A percentile compares a stretch with the other conserved stretches of the same genome.
Evolutionary conservation across 1,140 invertebrate genomes (phyloP).

Genomic region (Bombus confusus): DNA sequence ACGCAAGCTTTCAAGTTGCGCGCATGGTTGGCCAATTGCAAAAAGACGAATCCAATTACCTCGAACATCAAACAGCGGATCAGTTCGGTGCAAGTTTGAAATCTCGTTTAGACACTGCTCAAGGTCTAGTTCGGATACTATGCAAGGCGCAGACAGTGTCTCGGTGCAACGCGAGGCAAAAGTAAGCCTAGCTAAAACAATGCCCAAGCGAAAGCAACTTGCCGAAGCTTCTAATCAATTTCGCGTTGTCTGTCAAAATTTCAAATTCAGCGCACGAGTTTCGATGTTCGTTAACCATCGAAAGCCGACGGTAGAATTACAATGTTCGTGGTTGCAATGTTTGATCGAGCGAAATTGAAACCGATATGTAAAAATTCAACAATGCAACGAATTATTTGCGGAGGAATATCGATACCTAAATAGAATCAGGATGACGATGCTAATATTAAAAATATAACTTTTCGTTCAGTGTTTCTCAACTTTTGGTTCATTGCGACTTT

Average conservation of each 20-base stretch:
- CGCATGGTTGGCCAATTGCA: not conserved
- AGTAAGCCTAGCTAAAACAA: conserved; percentile 9
- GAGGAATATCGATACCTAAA: not conserved
- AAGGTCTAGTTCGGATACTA: conserved; percentile 16
- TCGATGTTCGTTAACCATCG: too few species aligned
- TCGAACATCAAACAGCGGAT: not conserved
- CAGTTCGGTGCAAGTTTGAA: not conserved
- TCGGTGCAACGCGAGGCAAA: not conserved
- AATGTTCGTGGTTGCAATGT: not conserved
- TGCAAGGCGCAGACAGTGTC: not conserved
- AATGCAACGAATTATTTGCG: not conserved
- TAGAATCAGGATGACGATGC: not conserved
- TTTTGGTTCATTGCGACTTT: not conserved
- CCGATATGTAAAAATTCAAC: not conserved
- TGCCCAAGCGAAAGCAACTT: not conserved
- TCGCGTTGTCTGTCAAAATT: not conserved
- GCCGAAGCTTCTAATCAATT: not conserved
- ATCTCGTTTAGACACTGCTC: conserved; percentile 1
- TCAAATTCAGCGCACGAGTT: not conserved
- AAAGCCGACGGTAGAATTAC: not conserved
- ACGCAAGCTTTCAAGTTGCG: not conserved
- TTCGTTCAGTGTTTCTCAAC: not conserved
- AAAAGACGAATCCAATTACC: conserved; percentile 4
- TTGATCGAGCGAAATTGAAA: not conserved
- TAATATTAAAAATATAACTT: too few species aligned